These are phyloP conservation scores for Tamandua tetradactyla DNA, from an alignment of 2,797 vertebrate genomes.

Conservation along the genomic window DNA sequence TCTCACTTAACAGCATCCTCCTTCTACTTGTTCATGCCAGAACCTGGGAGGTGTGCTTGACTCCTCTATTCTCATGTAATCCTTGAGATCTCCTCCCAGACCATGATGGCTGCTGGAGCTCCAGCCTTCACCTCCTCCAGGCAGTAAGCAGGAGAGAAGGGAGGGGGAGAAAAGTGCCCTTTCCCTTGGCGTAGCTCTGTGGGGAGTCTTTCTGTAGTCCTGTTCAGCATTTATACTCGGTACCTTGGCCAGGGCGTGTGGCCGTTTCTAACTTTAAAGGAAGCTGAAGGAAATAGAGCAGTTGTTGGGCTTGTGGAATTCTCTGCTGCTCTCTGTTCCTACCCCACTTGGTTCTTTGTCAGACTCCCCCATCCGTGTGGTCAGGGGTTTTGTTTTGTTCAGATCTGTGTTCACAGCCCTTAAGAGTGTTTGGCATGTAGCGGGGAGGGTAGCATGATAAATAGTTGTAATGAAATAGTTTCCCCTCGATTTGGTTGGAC, in stretches of 20 bases:
- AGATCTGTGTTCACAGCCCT: not conserved
- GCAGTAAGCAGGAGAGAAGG: not conserved
- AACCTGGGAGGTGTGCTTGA: not conserved
- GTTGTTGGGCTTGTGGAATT: not conserved
- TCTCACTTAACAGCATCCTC: rapidly evolving
- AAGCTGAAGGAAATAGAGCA: not conserved
- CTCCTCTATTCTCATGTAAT: not conserved
- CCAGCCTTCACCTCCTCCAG: not conserved
- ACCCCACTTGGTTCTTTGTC: not conserved
- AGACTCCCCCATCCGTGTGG: no score
- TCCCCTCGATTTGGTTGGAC: not conserved
- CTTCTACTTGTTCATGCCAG: not conserved
- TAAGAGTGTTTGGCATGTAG: not conserved
- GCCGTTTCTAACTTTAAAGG: not conserved
- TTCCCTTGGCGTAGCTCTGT: not conserved
- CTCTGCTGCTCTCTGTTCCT: not conserved
- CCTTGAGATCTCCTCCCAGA: not conserved
- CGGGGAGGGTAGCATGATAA: not conserved
- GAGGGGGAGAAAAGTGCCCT: not conserved
- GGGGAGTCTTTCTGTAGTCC: not conserved
- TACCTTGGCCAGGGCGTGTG: not conserved
- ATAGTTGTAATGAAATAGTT: not conserved
- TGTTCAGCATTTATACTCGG: not conserved
- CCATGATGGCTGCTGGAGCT: not conserved
- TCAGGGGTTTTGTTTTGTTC: not conserved